These are phyloP conservation scores for Argyrosomus regius DNA, from an alignment of 2,797 vertebrate genomes.

Conservation along the genomic window DNA sequence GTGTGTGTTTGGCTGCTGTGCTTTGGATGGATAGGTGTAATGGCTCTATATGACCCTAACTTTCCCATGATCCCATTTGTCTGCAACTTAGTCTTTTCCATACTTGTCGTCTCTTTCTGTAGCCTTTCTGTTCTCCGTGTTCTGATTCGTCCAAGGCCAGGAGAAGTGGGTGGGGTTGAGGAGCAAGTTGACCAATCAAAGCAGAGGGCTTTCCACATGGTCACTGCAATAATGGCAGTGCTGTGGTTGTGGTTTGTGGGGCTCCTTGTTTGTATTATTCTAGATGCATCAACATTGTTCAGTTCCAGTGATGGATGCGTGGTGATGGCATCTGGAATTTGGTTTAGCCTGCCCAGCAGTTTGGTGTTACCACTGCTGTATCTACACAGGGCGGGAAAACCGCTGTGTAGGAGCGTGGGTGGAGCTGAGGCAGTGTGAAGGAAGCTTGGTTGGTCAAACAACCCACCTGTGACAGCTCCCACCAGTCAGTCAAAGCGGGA, in stretches of 20 bases:
- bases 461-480: too few species aligned
- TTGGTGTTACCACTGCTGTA: slow-evolving; percentile 31
- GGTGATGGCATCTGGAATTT: rapidly evolving
- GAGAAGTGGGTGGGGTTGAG: neutral
- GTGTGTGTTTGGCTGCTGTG: slow-evolving; percentile 14
- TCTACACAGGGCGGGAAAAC: slow-evolving; percentile 15
- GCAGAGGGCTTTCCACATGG: slow-evolving; percentile 26
- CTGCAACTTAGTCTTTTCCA: neutral
- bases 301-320: neutral
- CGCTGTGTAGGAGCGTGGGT: neutral
- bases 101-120: neutral
- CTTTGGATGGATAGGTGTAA: rapidly evolving
- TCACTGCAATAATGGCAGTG: neutral
- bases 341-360: neutral
- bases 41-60: neutral
- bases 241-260: neutral
- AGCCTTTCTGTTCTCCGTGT: slow-evolving; percentile 31
- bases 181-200: neutral
- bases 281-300: neutral
- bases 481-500: too few species aligned
- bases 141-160: slow-evolving; percentile 33
- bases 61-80: neutral
- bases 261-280: neutral
- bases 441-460: too few species aligned
- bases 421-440: too few species aligned